Percentiles rank a stretch among this genome's conserved stretches.
phyloP scores from a whole-genome alignment of 2,888 invertebrate species.

The Imbricaverruca yamaguchii region DNA sequence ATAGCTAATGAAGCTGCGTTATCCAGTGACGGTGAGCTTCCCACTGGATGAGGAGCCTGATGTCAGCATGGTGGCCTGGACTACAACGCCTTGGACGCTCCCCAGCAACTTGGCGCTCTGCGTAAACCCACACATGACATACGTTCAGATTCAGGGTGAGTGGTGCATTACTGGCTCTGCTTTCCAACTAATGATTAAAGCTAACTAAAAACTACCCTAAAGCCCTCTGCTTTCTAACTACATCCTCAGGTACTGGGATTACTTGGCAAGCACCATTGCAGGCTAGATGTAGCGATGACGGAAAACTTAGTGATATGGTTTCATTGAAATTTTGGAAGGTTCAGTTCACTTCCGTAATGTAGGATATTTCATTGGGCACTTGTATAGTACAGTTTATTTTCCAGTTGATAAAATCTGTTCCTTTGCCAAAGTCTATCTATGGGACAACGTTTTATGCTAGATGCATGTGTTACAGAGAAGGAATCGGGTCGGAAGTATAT shows the following conservation, averaged over 20 bases:
- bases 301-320: no score
- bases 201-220: no score
- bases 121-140: slow-evolving; percentile 79
- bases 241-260: no score
- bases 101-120: slow-evolving; percentile 93
- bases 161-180: slow-evolving; percentile 10
- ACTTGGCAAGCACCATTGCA: no score
- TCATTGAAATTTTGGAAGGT: not conserved
- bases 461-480: slow-evolving; percentile 40
- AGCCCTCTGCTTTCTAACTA: no score
- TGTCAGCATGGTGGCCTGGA: slow-evolving; percentile 82
- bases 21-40: slow-evolving; percentile 71
- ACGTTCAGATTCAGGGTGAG: slow-evolving; percentile 62
- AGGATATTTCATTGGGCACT: not conserved
- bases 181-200: no score
- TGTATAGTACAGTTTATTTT: not conserved
- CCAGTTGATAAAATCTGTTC: not conserved
- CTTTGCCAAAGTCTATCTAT: not conserved
- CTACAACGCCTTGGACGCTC: slow-evolving; percentile 98
- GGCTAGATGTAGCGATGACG: no score
- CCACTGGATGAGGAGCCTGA: slow-evolving; percentile 63
- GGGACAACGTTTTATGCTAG: no score
- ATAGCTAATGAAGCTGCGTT: no score
- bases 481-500: slow-evolving; percentile 64
- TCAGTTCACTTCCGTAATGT: not conserved